Evolutionary conservation across 2,888 invertebrate genomes (phyloP), one percentile per base, ranked within the genome.

Genomic region (Drosophila maculinotata): DNA sequence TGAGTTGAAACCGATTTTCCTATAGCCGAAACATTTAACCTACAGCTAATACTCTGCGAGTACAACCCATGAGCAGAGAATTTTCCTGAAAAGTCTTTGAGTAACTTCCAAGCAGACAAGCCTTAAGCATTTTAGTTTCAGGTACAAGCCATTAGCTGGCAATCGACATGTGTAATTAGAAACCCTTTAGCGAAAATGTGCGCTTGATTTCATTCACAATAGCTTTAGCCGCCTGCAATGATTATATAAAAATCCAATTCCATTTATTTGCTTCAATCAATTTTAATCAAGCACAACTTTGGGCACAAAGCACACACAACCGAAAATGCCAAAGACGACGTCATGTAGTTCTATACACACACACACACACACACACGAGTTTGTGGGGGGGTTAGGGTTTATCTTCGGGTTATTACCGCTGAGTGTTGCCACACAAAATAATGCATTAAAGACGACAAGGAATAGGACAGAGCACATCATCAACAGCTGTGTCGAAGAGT

Each of bases 361-460:
- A n/a, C 45, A 33, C 38, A 51, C 64, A 28, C 57, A 48, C 51
- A 38, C 38, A 48, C 45, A 63, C 20, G 20, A 20, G 20, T 10
- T 26, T 26, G 5, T 15, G 10, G 3, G 12, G 12, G 10, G 5
- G 47, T 28, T n/a, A n/a, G 64, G 71, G 60, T 87, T 84, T 87
- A 81, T 84, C 81, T 87, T 80, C 63, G 69, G 87, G 87, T 80
- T 81, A 81, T 81, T 81, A 81, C 87, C 84, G 87, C 84, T 87
- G 81, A 81, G 81, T 81, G 81, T 87, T 84, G 87, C 87, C 81
- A 87, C 85, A 82, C 87, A 82, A 87, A 82, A 82, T 82, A 82
- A 82, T 82, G 81, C 81, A 82, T 87, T 87, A 80, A 86, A 70
- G 70, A 74, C 87, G 87, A 86, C 87, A 80, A 63, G 59, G 48